Conservation (phyloP, 1,140 invertebrate genomes). For the Listronotus bonariensis region DNA sequence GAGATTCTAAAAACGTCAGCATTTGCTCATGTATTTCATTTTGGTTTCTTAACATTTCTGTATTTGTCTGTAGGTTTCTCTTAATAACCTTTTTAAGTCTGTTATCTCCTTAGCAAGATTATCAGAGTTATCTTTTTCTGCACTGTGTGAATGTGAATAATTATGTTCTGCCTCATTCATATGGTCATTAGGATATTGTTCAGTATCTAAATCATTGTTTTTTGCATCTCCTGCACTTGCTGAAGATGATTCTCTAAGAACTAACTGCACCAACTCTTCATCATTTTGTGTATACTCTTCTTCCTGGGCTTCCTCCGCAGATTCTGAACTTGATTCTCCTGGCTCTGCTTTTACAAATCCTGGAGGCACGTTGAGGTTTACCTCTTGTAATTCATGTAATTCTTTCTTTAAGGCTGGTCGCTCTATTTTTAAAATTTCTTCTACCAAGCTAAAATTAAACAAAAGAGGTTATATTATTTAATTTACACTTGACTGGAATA, state of each 20-base stretch:
- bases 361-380: constrained; percentile 18
- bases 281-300: constrained; percentile 4
- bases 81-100: constrained; percentile 14
- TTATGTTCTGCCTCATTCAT: background rate
- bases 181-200: background rate
- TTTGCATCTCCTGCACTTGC: background rate
- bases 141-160: background rate
- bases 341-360: constrained; percentile 9
- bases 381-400: background rate
- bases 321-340: background rate
- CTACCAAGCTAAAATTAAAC: constrained; percentile 7
- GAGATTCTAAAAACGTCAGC: constrained; percentile 6
- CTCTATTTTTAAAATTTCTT: constrained; percentile 3
- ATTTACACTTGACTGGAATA: background rate
- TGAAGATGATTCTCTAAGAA: background rate
- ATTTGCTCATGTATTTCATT: constrained; percentile 20
- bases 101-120: constrained; percentile 2
- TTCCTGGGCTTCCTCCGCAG: background rate
- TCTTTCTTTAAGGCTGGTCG: background rate
- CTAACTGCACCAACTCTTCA: constrained; percentile 13
- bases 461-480: background rate
- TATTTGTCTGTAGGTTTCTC: constrained; percentile 10
- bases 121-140: background rate
- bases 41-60: constrained; percentile 11
- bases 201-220: background rate